Base-by-base conservation (phyloP, 1,140 invertebrate species). In the Brachionus paranguensis region DNA sequence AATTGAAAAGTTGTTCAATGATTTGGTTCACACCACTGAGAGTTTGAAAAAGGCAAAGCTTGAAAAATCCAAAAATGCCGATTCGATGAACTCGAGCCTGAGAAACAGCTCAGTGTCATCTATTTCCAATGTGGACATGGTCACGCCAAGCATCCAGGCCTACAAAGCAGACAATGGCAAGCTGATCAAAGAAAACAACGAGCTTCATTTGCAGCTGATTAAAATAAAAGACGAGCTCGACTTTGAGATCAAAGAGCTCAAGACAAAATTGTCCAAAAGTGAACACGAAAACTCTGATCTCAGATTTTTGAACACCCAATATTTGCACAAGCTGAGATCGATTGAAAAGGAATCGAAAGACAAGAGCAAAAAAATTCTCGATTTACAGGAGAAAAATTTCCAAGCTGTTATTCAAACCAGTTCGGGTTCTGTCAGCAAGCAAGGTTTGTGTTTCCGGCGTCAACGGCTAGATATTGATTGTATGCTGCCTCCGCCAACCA, bases 1-100 rank as follows among this genome's bases (percentile, higher is more conserved):
- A 81, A 92, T 94, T 85, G 93, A 94, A 89, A 92, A 92, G 87
- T 88, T 95, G 84, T 87, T 94, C 83, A 91, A 91, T 78, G 94
- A 95, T 89, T 90, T 95, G 72, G 89, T 94, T 78, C 92, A 93
- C 87, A 94, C 94, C 20, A 94, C 93, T 33, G 92, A 93, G 78
- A 94, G 92, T 87, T 89, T 95, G 37, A 92, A 93, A 86, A 92
- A 94, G 89, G 93, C 93, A 86, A 94, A 94, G 90, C 83, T 88
- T 85, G 60, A 86, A 87, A 68, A 33, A 29, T 55, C 70, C 33
- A 55, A 84, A 84, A 55, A 78, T 84, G 33, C 64, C 20, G 60
- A 83, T n/a, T 20, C 7, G 14, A 29, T 83, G 37, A 65, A 70
- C 27, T 29, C 60, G 1, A 65, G 60, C 24, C 12, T 76, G 27